Conservation (phyloP, 1,140 invertebrate species). For the Lamellibrachia luymesi region DNA sequence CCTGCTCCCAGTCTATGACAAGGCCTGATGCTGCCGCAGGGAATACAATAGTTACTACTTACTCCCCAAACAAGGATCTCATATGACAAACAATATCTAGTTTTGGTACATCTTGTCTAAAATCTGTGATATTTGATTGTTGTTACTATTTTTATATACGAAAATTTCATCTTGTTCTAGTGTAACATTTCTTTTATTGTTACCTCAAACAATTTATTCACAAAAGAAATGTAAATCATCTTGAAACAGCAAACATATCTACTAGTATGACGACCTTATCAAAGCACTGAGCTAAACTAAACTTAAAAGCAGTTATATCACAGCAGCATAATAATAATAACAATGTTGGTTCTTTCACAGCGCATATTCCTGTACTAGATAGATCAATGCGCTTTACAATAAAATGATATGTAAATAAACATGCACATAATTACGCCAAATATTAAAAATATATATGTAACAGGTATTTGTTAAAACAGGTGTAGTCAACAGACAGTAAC, state of each 20-base stretch:
- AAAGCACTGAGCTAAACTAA: background rate
- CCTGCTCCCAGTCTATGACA: conserved; percentile 79
- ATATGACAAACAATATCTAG: background rate
- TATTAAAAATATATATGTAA: too few relatives aligned
- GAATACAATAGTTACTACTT: background rate
- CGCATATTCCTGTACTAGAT: too few relatives aligned
- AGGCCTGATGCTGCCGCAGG: conserved; percentile 61
- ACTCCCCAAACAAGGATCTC: background rate
- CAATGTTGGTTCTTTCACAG: too few relatives aligned
- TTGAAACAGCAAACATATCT: background rate
- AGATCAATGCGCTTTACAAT: too few relatives aligned
- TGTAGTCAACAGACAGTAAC: too few relatives aligned
- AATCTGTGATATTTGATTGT: background rate
- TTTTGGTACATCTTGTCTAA: background rate
- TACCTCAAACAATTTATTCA: conserved; percentile 14
- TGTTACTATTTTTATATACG: background rate
- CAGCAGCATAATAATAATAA: background rate
- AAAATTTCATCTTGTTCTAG: conserved; percentile 12
- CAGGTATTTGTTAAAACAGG: too few relatives aligned
- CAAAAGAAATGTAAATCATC: background rate
- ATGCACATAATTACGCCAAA: too few relatives aligned
- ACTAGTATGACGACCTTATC: background rate
- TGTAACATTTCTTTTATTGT: background rate
- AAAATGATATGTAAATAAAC: too few relatives aligned
- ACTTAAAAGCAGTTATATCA: background rate